Evolutionary conservation across 2,888 invertebrate species (phyloP).

Genomic region (Fragum whitleyi): DNA sequence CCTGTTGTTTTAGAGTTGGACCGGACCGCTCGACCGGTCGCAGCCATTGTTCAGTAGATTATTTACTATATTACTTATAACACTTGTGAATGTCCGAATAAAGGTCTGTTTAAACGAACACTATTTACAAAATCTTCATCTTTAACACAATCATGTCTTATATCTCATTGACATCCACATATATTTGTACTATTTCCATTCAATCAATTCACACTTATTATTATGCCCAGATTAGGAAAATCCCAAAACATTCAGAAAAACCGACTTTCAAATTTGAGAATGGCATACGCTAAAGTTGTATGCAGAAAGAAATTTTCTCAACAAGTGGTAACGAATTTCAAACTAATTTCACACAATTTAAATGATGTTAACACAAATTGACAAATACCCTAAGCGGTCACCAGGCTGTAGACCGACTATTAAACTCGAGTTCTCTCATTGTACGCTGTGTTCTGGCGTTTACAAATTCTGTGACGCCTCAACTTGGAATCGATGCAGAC

Average conservation of each 20-base stretch:
- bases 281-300: too few relatives aligned
- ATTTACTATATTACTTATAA: too few relatives aligned
- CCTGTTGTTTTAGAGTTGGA: conserved; percentile 79
- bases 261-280: too few relatives aligned
- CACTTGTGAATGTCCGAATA: too few relatives aligned
- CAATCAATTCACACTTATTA: too few relatives aligned
- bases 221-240: too few relatives aligned
- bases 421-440: neutral
- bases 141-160: too few relatives aligned
- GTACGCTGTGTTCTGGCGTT: neutral
- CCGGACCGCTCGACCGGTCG: conserved; percentile 75
- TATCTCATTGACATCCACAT: too few relatives aligned
- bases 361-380: neutral
- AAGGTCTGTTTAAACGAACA: too few relatives aligned
- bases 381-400: neutral
- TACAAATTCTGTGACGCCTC: conserved; percentile 15
- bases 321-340: neutral
- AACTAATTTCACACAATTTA: neutral
- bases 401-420: neutral
- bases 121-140: too few relatives aligned
- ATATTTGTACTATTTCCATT: too few relatives aligned
- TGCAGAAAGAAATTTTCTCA: neutral
- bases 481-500: conserved; percentile 36
- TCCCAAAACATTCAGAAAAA: too few relatives aligned
- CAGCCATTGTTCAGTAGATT: conserved; percentile 68